Conservation (phyloP, 1,140 invertebrate genomes). For the Cataglyphis hispanica region DNA sequence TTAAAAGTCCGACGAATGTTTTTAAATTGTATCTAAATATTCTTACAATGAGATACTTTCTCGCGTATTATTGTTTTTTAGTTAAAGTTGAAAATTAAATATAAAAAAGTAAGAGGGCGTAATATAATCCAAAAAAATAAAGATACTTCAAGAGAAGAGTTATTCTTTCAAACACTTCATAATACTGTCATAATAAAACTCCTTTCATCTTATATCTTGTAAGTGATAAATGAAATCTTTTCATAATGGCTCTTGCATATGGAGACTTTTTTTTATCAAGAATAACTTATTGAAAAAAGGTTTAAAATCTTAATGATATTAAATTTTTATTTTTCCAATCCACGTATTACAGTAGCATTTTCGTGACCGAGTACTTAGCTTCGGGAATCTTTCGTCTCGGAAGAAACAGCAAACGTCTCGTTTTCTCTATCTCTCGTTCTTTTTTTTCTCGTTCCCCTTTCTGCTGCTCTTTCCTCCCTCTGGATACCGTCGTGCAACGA, state of each 20-base stretch:
- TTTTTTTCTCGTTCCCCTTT: constrained; percentile 25
- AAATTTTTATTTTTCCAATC: background rate
- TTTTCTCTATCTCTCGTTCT: constrained; percentile 35
- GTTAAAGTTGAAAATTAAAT: background rate
- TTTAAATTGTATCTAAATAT: background rate
- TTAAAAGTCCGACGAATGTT: background rate
- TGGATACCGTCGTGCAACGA: constrained; percentile 63
- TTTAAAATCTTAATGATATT: background rate
- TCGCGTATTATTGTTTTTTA: background rate
- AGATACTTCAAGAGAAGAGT: background rate
- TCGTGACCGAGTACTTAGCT: background rate
- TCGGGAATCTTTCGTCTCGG: background rate
- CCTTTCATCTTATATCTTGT: background rate
- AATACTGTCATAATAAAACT: background rate
- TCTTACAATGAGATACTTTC: background rate
- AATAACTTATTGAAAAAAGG: constrained; percentile 17
- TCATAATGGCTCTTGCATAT: background rate
- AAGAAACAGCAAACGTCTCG: constrained; percentile 18
- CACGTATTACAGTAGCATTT: too few species aligned
- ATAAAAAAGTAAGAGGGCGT: background rate
- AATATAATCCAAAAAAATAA: background rate
- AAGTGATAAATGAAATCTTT: constrained; percentile 4
- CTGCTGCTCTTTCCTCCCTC: constrained; percentile 56
- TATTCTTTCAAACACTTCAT: background rate
- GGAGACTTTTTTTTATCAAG: constrained; percentile 10